Evolutionary conservation across 2,113 vertebrate genomes (phyloP).

Genomic region (Podarcis muralis): DNA sequence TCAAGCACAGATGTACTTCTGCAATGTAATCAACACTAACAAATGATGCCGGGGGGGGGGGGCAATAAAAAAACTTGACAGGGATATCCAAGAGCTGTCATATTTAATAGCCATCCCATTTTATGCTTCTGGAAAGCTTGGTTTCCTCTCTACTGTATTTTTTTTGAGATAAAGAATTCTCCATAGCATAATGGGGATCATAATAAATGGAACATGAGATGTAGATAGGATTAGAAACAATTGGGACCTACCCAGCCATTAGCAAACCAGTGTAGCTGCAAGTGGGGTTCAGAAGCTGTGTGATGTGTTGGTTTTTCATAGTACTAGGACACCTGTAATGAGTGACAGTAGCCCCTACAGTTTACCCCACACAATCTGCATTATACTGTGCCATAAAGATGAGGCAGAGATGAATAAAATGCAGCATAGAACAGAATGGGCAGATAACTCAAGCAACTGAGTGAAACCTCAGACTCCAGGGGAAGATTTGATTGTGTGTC

Average conservation of each 20-base stretch:
- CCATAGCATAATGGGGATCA: not conserved
- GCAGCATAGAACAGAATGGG: not conserved
- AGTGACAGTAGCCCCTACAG: not conserved
- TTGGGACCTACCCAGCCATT: not conserved
- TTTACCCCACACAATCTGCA: not conserved
- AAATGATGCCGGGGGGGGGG: not conserved
- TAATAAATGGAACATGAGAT: not conserved
- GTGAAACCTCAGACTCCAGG: not conserved
- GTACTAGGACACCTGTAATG: not conserved
- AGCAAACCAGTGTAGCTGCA: not conserved
- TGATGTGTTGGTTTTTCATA: not conserved
- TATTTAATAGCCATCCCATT: not conserved
- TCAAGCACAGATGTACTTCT: not conserved
- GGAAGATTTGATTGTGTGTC: not conserved
- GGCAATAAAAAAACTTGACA: rapidly evolving
- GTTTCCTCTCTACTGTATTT: not conserved
- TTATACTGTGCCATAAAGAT: not conserved
- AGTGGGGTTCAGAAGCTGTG: not conserved
- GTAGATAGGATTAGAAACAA: not conserved
- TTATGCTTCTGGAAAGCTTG: not conserved
- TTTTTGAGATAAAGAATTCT: not conserved
- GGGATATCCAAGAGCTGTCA: not conserved
- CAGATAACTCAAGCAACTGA: not conserved
- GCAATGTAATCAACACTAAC: not conserved
- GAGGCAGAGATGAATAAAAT: not conserved